Base-by-base conservation (phyloP, 2,797 vertebrate genomes). In the Manis crassicaudata region DNA sequence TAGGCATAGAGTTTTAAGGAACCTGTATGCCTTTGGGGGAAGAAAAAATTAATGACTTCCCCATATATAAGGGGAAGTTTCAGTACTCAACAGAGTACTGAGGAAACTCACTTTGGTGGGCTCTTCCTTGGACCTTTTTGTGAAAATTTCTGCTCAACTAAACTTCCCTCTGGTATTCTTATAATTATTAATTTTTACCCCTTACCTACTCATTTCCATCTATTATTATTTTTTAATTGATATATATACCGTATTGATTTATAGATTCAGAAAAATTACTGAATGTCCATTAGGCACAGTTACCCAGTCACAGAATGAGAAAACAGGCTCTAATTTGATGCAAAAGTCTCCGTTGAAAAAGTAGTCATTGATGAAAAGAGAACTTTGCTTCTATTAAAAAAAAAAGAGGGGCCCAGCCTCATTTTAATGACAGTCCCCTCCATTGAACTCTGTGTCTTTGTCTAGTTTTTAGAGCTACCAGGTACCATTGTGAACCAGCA, bases 201-300 rank as follows among this genome's bases (percentile, higher is more conserved):
- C 18, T 46, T 67, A 25, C 29, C 67, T 93, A 18, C 85, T 65
- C 16, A 29, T 81, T 88, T 97, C 20, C 21, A 46, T 54, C 25
- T 81, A n/a, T 37, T 95, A 54, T 82, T 93, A n/a, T 56, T 93
- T 65, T 82, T 81, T 29, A 92, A 23, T 75, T 77, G 23, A 46
- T 73, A 16, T 50, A 17, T 83, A 32, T 83, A 32, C 54, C 52
- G 54, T 91, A 29, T 3, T 81, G 63, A 73, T 84, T 73, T 86
- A 73, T 21, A 89, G 43, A 50, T 79, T 75, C 77, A 79, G 72
- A 93, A 90, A 76, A 35, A 58, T 54, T 80, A 73, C 3, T 76
- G 67, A 88, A 17, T 80, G 29, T 3, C 56, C 14, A 23, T 86
- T 67, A 91, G 79, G 91, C 75, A 58, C n/a, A 92, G 56, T 93